These are phyloP conservation scores for Burhinus bistriatus DNA, from an alignment of 2,113 vertebrate species.

Conservation along the genomic window DNA sequence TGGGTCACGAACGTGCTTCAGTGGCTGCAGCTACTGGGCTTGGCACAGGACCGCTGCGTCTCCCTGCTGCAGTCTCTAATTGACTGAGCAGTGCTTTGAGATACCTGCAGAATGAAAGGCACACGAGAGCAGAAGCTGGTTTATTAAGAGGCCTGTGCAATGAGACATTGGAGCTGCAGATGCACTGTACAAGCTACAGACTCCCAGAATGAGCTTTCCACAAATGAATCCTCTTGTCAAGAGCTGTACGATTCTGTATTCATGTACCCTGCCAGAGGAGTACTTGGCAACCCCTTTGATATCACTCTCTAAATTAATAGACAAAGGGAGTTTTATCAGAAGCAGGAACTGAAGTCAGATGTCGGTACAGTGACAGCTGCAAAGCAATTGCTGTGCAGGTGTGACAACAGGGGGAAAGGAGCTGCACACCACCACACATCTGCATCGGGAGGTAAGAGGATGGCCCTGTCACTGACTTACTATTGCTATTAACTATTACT, in stretches of 20 bases:
- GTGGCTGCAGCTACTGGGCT: neutral
- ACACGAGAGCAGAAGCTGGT: neutral
- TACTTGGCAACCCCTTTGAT: constrained; percentile 65
- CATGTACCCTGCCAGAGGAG: constrained; percentile 52
- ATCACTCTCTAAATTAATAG: constrained; percentile 60
- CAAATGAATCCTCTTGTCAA: constrained; percentile 63
- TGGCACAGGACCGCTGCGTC: neutral
- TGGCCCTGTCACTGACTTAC: neutral
- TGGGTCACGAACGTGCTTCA: rapidly evolving
- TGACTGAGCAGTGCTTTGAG: neutral
- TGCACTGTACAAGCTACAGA: constrained; percentile 15
- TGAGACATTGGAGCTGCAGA: constrained; percentile 23
- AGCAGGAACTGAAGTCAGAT: constrained; percentile 59
- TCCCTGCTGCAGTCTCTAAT: neutral
- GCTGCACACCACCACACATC: neutral
- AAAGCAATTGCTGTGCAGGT: constrained; percentile 38
- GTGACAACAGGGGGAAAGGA: neutral
- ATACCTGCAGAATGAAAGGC: constrained; percentile 32
- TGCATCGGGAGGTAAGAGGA: neutral
- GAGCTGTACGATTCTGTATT: constrained; percentile 11
- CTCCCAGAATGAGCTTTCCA: constrained; percentile 49
- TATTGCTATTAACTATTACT: neutral
- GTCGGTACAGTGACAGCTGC: constrained; percentile 39
- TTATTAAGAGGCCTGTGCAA: constrained; percentile 49
- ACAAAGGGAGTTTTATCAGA: constrained; percentile 58